Percentiles rank a stretch among this genome's conserved stretches.
phyloP scores from a whole-genome alignment of 30 jellyfish, hydroid and myxozoan genomes.

The Pseudorhiza aurosa region DNA sequence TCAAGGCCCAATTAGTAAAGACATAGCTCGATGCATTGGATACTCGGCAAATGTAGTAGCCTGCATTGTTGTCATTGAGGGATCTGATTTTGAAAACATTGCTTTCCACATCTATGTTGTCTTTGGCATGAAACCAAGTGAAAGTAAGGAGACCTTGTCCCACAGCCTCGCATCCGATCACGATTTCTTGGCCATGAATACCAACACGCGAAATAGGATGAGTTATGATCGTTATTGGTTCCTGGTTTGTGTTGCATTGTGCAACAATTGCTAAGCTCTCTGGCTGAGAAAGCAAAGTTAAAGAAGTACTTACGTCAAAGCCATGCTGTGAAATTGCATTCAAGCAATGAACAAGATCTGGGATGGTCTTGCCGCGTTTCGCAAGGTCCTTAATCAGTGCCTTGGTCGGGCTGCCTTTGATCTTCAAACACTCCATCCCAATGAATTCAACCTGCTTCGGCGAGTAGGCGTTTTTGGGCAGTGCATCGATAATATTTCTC shows the following conservation, averaged over 20 bases:
- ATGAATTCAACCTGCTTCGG: conserved; percentile 52
- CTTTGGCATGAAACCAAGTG: conserved; percentile 76
- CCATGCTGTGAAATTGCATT: conserved; percentile 13
- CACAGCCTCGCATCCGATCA: conserved; percentile 50
- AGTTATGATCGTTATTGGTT: conserved; percentile 12
- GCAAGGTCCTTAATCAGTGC: conserved; percentile 69
- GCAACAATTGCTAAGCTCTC: neutral
- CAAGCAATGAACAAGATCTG: conserved; percentile 61
- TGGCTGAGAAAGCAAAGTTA: conserved; percentile 7
- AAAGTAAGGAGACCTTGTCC: conserved; percentile 70
- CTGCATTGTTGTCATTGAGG: conserved; percentile 28
- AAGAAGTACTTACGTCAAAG: neutral
- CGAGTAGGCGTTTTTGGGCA: conserved; percentile 52
- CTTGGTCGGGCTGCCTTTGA: conserved; percentile 87
- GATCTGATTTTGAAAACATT: conserved; percentile 25
- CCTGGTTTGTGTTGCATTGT: neutral
- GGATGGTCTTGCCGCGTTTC: conserved; percentile 37
- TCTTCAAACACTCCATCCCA: conserved; percentile 72
- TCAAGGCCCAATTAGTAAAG: conserved; percentile 76
- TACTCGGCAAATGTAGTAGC: conserved; percentile 80
- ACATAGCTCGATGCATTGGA: conserved; percentile 42
- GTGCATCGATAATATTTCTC: conserved; percentile 54
- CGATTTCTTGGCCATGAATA: conserved; percentile 39
- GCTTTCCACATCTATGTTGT: conserved; percentile 14
- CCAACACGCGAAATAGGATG: conserved; percentile 58